Conservation (phyloP, 2,797 vertebrate species). For the Hafferia zeledoni region DNA sequence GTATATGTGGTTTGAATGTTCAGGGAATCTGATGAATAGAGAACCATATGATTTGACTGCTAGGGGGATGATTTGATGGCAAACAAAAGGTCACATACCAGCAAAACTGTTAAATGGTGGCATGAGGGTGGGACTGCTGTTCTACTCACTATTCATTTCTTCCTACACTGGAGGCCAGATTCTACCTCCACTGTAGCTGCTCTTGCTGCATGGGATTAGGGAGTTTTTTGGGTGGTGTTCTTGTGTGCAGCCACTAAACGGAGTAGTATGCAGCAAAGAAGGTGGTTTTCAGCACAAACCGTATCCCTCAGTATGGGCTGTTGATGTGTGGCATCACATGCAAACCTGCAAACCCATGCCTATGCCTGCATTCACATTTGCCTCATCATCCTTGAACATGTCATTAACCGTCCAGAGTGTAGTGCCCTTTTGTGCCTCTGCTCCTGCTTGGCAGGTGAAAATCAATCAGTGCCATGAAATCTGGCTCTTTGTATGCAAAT, state of each 20-base stretch:
- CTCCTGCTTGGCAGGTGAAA: not conserved
- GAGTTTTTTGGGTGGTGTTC: not conserved
- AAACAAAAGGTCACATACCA: slow-evolving; percentile 48
- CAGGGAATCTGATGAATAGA: slow-evolving; percentile 5
- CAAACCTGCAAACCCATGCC: not conserved
- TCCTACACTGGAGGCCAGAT: not conserved
- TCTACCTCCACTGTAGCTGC: not conserved
- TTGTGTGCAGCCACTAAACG: not conserved
- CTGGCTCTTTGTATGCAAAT: not conserved
- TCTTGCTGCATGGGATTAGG: not conserved
- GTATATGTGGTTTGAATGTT: slow-evolving; percentile 23
- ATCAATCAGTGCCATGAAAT: not conserved
- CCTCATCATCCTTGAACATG: not conserved
- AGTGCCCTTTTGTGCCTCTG: not conserved
- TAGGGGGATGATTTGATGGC: slow-evolving; percentile 26
- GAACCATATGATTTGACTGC: slow-evolving; percentile 35
- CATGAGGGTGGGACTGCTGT: not conserved
- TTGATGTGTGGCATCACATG: not conserved
- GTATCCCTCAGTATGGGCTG: fast-evolving
- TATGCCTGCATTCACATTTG: not conserved
- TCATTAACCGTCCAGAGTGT: not conserved
- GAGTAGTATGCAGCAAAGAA: not conserved
- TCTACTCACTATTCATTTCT: not conserved
- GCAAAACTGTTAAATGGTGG: slow-evolving; percentile 15
- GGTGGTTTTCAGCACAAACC: not conserved